These are phyloP conservation scores for Periophthalmus magnuspinnatus DNA, from an alignment of 2,797 vertebrate genomes.

Conservation along the genomic window DNA sequence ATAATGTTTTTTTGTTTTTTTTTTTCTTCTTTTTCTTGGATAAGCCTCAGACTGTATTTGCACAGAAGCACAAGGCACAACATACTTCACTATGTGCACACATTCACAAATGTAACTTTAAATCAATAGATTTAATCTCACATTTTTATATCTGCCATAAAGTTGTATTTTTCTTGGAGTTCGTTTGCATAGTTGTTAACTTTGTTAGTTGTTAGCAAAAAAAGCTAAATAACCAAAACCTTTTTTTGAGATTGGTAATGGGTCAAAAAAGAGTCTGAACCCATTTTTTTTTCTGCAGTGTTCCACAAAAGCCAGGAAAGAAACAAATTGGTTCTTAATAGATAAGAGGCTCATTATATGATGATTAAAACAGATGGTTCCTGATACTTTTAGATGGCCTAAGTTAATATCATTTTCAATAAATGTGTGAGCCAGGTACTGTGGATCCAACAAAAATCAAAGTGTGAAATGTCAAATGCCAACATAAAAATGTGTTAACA, in stretches of 20 bases:
- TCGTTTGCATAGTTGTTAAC: not conserved
- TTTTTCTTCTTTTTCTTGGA: not conserved
- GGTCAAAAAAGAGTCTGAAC: not conserved
- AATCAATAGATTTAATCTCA: not conserved
- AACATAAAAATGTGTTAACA: not conserved
- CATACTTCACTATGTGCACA: not conserved
- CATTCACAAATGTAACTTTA: not conserved
- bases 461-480: not conserved
- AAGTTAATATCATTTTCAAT: not conserved
- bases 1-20: not conserved
- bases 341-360: not conserved
- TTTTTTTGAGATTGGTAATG: not conserved
- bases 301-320: not conserved
- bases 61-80: not conserved
- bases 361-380: not conserved
- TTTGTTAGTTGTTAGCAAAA: not conserved
- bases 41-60: not conserved
- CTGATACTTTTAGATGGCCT: not conserved
- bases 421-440: not conserved
- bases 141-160: too few relatives aligned
- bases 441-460: not conserved
- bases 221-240: not conserved
- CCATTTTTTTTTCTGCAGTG: not conserved
- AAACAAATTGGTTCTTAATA: not conserved
- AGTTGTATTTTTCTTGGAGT: not conserved